phyloP scores from a whole-genome alignment of 2,113 vertebrate species.

The Melanerpes formicivorus region DNA sequence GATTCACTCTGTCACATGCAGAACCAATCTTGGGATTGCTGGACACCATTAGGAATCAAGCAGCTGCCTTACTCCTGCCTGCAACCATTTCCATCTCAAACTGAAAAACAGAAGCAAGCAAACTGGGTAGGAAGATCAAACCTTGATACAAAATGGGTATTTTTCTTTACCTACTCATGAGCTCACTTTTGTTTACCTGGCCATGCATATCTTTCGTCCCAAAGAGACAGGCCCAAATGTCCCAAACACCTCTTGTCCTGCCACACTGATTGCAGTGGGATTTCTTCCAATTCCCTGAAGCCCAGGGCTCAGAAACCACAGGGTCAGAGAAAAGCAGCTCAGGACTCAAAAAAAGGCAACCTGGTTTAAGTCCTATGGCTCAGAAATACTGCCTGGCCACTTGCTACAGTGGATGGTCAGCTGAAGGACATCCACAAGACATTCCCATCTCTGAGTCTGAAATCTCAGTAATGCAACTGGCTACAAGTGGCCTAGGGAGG shows the following conservation, averaged over 20 bases:
- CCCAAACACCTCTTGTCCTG: neutral
- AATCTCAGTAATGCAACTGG: neutral
- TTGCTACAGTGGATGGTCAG: fast-evolving
- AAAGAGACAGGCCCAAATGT: neutral
- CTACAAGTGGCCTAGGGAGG: neutral
- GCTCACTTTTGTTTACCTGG: neutral
- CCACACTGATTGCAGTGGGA: neutral
- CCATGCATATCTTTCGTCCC: neutral
- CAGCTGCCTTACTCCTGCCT: neutral
- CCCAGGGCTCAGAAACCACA: fast-evolving
- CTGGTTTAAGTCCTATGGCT: neutral
- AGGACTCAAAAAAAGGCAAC: neutral
- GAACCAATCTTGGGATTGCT: neutral
- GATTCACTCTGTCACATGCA: neutral
- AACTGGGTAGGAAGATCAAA: neutral
- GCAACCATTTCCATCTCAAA: neutral
- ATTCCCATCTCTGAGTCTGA: neutral
- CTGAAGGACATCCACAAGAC: fast-evolving
- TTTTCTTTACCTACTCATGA: neutral
- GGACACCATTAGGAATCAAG: neutral
- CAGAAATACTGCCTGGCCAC: neutral
- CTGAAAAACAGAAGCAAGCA: neutral
- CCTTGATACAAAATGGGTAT: neutral
- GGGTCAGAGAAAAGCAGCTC: neutral
- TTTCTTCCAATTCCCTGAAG: neutral